These are phyloP conservation scores for Fregetta grallaria DNA, from an alignment of 2,113 vertebrate genomes.

Conservation along the genomic window DNA sequence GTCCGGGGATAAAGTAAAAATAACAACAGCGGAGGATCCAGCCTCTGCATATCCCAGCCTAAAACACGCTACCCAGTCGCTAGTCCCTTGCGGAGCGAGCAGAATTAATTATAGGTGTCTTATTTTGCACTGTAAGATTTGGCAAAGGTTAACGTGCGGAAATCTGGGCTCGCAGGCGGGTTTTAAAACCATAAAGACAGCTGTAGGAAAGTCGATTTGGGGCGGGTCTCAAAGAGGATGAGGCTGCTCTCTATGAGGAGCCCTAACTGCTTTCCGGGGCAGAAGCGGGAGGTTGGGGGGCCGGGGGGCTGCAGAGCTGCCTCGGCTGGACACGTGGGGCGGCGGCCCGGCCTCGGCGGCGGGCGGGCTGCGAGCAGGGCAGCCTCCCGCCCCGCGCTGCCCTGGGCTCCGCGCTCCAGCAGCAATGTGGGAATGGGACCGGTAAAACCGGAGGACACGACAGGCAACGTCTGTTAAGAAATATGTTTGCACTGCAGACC, in stretches of 20 bases:
- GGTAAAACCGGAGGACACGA: background rate
- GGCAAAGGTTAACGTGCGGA: background rate
- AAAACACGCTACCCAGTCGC: background rate
- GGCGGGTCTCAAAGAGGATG: background rate
- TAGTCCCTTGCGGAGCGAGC: background rate
- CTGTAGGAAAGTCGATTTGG: background rate
- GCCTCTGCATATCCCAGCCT: background rate
- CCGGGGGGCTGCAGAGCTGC: background rate
- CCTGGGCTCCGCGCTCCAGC: background rate
- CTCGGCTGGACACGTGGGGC: background rate
- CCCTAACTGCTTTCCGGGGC: background rate
- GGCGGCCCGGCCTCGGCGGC: background rate
- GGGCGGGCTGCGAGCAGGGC: background rate
- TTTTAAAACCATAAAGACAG: background rate
- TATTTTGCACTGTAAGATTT: background rate
- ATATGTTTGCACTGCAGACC: background rate
- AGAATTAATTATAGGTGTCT: conserved; percentile 1
- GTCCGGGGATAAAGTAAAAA: conserved; percentile 46
- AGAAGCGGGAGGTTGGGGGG: background rate
- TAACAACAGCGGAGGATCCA: background rate
- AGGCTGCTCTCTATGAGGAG: too few relatives aligned
- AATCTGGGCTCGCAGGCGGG: background rate
- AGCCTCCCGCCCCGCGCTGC: background rate
- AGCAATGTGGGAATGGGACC: background rate
- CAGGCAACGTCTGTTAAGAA: background rate